Base-by-base conservation (phyloP, 1,140 invertebrate species). In the Hermetia illucens region DNA sequence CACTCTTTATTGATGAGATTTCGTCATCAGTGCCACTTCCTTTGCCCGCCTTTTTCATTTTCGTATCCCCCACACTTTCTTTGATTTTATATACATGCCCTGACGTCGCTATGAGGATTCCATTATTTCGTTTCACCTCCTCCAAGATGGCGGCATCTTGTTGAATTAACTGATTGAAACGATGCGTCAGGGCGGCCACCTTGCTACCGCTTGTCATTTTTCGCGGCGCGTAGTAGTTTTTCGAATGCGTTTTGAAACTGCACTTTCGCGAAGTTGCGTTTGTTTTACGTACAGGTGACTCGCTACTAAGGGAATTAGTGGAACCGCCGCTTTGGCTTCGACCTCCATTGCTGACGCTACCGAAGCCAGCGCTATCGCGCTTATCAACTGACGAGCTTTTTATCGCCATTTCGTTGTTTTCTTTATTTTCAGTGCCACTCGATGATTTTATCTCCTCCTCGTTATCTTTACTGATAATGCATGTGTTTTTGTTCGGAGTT, bases 141-240 rank as follows among this genome's bases (percentile, higher is more conserved):
- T 61, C 52, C 30, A 59, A 43, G 0, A 65, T 38, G 0, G 45
- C 44, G 2, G 43, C 44, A 40, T 61, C 62, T 29, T 62, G 55
- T 21, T 55, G 54, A 36, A 62, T 58, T 34, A 66, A 51, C 44
- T 64, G 52, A 47, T 66, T 66, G 42, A 66, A 68, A 38, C 63
- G 63, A 24, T 61, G 59, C 4, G 65, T 64, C 32, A 68, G 43
- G 39, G 65, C 58, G 20, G 62, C 59, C 27, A 68, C 65, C 36
- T 55, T 43, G 41, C 51, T 64, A 18, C 10, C 24, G 19, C 15
- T 35, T 5, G 29, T 33, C 40, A 41, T 42, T 43, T 44, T 46
- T 4, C 42, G 42, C 2, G 39, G 34, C 9, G 21, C 22, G 31
- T 46, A 38, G 34, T 34, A 45, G 10, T 37, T 39, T 31, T n/a